phyloP scores from a whole-genome alignment of 2,888 invertebrate genomes.

The Chamaedrilus cognettii region DNA sequence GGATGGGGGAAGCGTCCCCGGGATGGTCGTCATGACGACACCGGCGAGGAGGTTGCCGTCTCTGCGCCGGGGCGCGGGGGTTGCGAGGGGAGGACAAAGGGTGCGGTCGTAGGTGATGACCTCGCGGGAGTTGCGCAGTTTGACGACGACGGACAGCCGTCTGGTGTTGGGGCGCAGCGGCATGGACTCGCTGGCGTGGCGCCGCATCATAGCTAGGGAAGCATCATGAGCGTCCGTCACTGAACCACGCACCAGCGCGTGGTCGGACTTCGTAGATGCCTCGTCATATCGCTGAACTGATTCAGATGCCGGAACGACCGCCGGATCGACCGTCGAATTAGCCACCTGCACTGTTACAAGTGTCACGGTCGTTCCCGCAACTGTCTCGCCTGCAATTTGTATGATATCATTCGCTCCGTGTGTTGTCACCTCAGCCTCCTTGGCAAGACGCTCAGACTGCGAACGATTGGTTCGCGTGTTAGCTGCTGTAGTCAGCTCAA shows the following conservation, averaged over 20 bases:
- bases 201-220: not conserved
- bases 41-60: constrained; percentile 1
- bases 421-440: too few relatives aligned
- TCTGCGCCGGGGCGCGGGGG: too few relatives aligned
- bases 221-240: not conserved
- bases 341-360: not conserved
- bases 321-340: not conserved
- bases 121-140: constrained; percentile 4
- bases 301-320: not conserved
- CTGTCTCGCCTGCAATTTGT: too few relatives aligned
- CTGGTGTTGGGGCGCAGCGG: constrained; percentile 2
- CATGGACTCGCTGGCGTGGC: not conserved
- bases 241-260: not conserved
- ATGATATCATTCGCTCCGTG: too few relatives aligned
- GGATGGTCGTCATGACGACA: not conserved
- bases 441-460: too few relatives aligned
- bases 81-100: constrained; percentile 9
- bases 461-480: too few relatives aligned
- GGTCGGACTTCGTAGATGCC: not conserved
- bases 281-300: too few relatives aligned
- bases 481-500: too few relatives aligned
- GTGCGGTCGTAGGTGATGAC: constrained; percentile 10
- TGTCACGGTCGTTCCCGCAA: not conserved
- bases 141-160: constrained; percentile 4
- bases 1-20: not conserved